Conservation (phyloP, 2,113 vertebrate genomes). For the Cairina moschata region DNA sequence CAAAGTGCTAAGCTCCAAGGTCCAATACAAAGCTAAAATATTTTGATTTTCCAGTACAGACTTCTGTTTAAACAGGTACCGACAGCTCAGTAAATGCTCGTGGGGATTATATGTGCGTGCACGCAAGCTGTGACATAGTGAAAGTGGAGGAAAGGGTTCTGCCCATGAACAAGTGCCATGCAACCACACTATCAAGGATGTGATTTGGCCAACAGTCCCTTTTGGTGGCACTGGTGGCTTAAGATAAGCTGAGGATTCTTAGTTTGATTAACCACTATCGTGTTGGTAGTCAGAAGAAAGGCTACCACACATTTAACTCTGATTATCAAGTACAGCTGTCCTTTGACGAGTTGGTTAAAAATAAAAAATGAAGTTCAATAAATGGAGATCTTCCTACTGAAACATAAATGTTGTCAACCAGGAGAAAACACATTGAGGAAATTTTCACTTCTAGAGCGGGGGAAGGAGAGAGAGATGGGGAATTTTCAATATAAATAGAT, state of each 20-base stretch:
- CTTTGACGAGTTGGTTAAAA: neutral
- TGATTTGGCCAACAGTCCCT: neutral
- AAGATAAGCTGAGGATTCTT: neutral
- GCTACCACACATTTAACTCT: neutral
- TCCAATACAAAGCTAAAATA: neutral
- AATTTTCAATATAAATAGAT: neutral
- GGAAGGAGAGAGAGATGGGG: neutral
- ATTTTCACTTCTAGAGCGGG: neutral
- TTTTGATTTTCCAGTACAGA: neutral
- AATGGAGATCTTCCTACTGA: neutral
- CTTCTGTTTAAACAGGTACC: neutral
- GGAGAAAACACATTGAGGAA: neutral
- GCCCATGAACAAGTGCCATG: neutral
- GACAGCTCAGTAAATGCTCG: neutral
- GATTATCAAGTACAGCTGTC: neutral
- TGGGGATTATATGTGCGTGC: fast-evolving
- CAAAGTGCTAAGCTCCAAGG: neutral
- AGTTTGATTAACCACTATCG: neutral
- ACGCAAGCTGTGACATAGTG: neutral
- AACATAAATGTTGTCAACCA: neutral
- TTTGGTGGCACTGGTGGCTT: neutral
- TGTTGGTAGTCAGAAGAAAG: neutral
- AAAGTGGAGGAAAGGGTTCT: neutral
- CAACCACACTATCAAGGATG: neutral
- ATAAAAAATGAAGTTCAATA: neutral